Evolutionary conservation across 1,140 invertebrate genomes (phyloP), one percentile per base, ranked within the genome.

Genomic region (Campoletis sonorensis): DNA sequence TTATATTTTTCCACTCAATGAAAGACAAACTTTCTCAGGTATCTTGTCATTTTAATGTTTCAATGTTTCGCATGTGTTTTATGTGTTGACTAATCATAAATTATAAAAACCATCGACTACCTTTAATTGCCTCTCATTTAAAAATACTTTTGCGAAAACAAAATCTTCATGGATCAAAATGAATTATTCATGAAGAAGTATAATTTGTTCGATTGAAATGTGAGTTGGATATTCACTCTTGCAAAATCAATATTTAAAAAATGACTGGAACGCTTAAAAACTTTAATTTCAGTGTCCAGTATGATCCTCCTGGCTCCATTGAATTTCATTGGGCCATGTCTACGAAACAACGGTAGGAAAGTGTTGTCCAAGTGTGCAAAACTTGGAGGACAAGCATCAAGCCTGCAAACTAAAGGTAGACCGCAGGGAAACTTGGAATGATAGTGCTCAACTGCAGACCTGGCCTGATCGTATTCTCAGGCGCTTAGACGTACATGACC

Each of bases 401-500:
- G 0, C 73, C 54, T 51, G 23, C 54, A 61, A 30, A 13, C 26
- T 81, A 7, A 51, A 49, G 27, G 27, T 73, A 49, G n/a, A 58
- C 54, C 8, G 37, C 67, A 11, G 10, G 51, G n/a, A 78, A 78
- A 45, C 58, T 68, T 30, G 72, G 23, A 40, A 72, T 77, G 49
- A 61, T 71, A 33, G 18, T 54, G 40, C 77, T 71, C 21, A 51
- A 49, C 30, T 49, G 79, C 71, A 54, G 68, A 1, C 79, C 87
- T 45, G 79, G 81, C 5, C 80, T 82, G 0, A 84, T 88, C 0
- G 81, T 83, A 4, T 89, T 90, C 82, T 90, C 87, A 88, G 89
- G 89, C 18, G 85, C 88, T 1, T 80, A 88, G 64, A 89, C 88
- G 0, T 90, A 90, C 80, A 89, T 90, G 88, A 70, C 82, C 30